Base-by-base conservation (phyloP, 1,140 invertebrate species). In the Zaprionus ghesquierei region DNA sequence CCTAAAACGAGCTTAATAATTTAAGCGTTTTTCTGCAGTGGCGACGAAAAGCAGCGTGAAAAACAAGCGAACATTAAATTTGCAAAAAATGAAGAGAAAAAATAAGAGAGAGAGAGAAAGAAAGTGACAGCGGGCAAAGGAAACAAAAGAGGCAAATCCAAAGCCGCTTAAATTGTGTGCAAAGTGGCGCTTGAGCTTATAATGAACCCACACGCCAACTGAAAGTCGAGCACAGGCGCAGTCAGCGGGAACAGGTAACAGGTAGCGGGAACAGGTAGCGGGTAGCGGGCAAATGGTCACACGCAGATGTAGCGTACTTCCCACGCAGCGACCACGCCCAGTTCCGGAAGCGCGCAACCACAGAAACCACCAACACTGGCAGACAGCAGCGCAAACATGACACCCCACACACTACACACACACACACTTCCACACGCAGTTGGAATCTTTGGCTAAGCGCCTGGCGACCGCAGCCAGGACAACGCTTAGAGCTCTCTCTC, bases 111-210 rank as follows among this genome's bases (percentile, higher is more conserved):
- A 15, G 38, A 49, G 13, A 25, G 44, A 51, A 6, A 18, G 50
- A 25, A 13, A 12, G 15, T 68, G 69, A 27, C 44, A 61, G 69
- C 55, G 69, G 13, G 0, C 56, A 78, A 46, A 46, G 23, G 18
- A 10, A 51, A 74, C 58, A 68, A 53, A 35, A 68, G 49, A 55
- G 54, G 38, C 60, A 75, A 85, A 77, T 81, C 75, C 64, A 87
- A 86, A 86, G 78, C 82, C 70, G 82, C 78, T 86, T 86, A 86
- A 87, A 86, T 76, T 72, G 82, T 79, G 82, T 87, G 78, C 81
- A 76, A 87, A 86, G 82, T 87, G 76, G 59, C 73, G 79, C 35
- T 87, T 86, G 82, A 87, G 82, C 82, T 82, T 79, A 79, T 86
- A 86, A 86, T 82, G 82, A 76, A 81, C 23, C 41, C 62, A 49